Conservation (phyloP, 2,113 vertebrate species). For the Dipodomys spectabilis region DNA sequence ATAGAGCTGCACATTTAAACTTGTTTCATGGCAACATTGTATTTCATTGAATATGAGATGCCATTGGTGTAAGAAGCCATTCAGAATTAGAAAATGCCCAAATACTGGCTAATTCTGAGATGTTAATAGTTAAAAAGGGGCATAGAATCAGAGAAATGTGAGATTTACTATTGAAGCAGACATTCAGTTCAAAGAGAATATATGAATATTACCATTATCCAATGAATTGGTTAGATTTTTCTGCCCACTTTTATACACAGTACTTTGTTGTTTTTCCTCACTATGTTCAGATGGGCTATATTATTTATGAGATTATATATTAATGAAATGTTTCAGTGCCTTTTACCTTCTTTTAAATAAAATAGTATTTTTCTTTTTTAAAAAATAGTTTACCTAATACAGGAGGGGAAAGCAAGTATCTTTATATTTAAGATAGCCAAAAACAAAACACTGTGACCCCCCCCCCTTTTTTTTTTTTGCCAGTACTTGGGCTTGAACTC, state of each 20-base stretch:
- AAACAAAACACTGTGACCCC: background rate
- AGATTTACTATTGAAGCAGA: background rate
- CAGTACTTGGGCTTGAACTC: too few relatives aligned
- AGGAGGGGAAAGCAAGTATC: background rate
- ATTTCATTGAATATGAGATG: constrained; percentile 7
- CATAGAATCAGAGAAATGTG: constrained; percentile 15
- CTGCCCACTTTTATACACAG: background rate
- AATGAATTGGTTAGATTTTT: background rate
- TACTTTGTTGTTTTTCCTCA: constrained; percentile 40
- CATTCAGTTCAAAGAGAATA: background rate
- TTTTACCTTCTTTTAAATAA: constrained; percentile 50
- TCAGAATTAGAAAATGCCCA: constrained; percentile 13
- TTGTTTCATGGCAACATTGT: background rate
- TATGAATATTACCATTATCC: background rate
- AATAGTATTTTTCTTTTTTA: constrained; percentile 16
- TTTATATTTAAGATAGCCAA: constrained; percentile 47
- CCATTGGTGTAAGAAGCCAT: background rate
- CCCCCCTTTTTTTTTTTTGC: too few relatives aligned
- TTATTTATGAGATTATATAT: constrained; percentile 47
- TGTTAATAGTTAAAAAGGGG: background rate
- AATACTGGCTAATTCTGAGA: background rate
- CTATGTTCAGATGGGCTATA: background rate
- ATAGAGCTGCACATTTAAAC: background rate
- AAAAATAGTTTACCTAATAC: constrained; percentile 20
- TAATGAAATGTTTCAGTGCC: constrained; percentile 43